Percentiles rank a stretch among this genome's conserved stretches.
Evolutionary conservation across 2,113 vertebrate species (phyloP).

Genomic region (Hypanus sabinus): DNA sequence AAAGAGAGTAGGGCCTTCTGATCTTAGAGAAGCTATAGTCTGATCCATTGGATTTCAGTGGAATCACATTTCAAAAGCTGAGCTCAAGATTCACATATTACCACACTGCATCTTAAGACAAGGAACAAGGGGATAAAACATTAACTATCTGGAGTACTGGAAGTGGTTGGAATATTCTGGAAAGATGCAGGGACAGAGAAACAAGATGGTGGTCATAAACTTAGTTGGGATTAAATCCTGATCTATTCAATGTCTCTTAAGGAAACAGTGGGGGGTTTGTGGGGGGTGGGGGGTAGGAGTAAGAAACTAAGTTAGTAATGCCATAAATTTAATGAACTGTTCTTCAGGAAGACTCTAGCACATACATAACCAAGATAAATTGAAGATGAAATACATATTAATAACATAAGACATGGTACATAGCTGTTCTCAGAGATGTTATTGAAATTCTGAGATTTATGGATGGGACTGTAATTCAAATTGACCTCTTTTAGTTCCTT

Average conservation of each 20-base stretch:
- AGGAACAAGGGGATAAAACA: no score
- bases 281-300: background rate
- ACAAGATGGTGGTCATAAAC: background rate
- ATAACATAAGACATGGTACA: no score
- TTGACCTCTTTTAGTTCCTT: no score
- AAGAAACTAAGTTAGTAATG: no score
- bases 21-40: background rate
- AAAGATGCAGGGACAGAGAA: background rate
- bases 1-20: background rate
- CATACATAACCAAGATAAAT: background rate
- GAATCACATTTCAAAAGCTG: no score
- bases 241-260: background rate
- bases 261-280: background rate
- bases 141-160: background rate
- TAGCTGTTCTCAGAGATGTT: no score
- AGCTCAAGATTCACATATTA: no score
- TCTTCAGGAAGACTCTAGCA: background rate
- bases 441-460: no score
- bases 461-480: no score
- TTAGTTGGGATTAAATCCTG: background rate
- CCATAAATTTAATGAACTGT: background rate
- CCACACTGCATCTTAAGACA: no score
- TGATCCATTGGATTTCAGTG: no score
- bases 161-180: background rate
- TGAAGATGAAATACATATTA: no score